These are phyloP conservation scores for Synanthedon myopaeformis DNA, from an alignment of 2,888 invertebrate genomes.

Conservation along the genomic window DNA sequence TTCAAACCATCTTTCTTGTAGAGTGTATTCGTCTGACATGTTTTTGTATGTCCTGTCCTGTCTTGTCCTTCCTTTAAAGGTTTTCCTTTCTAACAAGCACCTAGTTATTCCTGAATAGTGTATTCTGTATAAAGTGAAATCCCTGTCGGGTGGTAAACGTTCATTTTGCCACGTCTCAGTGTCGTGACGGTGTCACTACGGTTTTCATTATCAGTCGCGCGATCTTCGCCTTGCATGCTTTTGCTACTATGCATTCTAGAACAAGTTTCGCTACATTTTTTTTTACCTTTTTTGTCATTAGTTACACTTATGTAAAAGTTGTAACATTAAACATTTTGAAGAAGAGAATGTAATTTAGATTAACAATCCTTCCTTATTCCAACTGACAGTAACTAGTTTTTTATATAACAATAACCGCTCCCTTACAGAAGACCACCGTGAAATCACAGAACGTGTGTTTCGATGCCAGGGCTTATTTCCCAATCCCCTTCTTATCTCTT, in stretches of 20 bases:
- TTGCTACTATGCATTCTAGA: constrained; percentile 3
- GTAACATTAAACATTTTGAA: neutral
- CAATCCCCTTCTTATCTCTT: too few relatives aligned
- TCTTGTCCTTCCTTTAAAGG: too few relatives aligned
- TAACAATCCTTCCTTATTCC: neutral
- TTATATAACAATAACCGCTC: neutral
- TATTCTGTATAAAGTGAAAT: constrained; percentile 1
- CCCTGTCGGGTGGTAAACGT: constrained; percentile 1
- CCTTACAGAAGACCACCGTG: too few relatives aligned
- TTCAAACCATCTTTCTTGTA: too few relatives aligned
- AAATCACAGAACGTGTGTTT: too few relatives aligned
- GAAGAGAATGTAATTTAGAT: neutral
- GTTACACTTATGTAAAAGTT: neutral
- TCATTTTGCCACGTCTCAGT: constrained; percentile 4
- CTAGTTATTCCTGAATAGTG: neutral
- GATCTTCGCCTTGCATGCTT: constrained; percentile 16
- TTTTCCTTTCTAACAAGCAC: neutral
- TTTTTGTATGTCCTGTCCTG: too few relatives aligned
- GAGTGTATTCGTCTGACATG: too few relatives aligned
- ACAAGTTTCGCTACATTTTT: neutral
- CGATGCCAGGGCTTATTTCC: too few relatives aligned
- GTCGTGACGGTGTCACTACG: constrained; percentile 16
- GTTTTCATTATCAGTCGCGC: constrained; percentile 17
- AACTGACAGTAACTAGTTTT: neutral
- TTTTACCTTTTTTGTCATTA: neutral